Conservation (phyloP, 2,888 invertebrate species). For the Criorhina ranunculi region DNA sequence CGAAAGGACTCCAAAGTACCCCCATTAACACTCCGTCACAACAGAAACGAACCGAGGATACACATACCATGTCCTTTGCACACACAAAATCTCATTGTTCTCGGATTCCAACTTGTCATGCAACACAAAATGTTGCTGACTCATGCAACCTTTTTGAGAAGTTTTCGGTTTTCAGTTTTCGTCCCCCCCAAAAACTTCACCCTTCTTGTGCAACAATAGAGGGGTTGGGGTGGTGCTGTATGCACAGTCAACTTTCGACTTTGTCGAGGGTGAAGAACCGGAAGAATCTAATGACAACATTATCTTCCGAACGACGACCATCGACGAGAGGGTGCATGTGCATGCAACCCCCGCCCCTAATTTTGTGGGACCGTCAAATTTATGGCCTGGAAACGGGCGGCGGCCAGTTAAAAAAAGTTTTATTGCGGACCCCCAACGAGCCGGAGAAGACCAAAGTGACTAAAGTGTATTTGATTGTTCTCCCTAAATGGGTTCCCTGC, state of each 20-base stretch:
- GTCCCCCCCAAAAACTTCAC: slow-evolving; percentile 46
- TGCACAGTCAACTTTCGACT: slow-evolving; percentile 45
- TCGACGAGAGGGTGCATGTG: slow-evolving; percentile 36
- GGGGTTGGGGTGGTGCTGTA: background rate
- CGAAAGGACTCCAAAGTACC: slow-evolving; percentile 51
- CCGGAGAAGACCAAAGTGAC: slow-evolving; percentile 6
- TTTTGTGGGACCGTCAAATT: slow-evolving; percentile 40
- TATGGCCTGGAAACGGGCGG: slow-evolving; percentile 61
- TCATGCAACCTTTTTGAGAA: slow-evolving; percentile 64
- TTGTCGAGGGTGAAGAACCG: slow-evolving; percentile 29
- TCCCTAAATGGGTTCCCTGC: slow-evolving; percentile 42
- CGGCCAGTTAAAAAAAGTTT: slow-evolving; percentile 55
- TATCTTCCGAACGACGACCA: slow-evolving; percentile 53
- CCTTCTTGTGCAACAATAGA: slow-evolving; percentile 32
- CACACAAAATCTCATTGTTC: slow-evolving; percentile 59
- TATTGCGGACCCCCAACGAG: slow-evolving; percentile 34
- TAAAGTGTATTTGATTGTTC: slow-evolving; percentile 73
- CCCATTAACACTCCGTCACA: slow-evolving; percentile 47
- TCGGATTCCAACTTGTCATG: slow-evolving; percentile 66
- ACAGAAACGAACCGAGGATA: slow-evolving; percentile 25
- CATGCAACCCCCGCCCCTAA: slow-evolving; percentile 12
- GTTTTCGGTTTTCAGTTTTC: no score
- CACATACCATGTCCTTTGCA: background rate
- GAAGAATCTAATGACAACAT: slow-evolving; percentile 73
- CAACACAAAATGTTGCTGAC: slow-evolving; percentile 74